Evolutionary conservation across 1,140 invertebrate genomes (phyloP).

Genomic region (Ostrea denselamellosa): DNA sequence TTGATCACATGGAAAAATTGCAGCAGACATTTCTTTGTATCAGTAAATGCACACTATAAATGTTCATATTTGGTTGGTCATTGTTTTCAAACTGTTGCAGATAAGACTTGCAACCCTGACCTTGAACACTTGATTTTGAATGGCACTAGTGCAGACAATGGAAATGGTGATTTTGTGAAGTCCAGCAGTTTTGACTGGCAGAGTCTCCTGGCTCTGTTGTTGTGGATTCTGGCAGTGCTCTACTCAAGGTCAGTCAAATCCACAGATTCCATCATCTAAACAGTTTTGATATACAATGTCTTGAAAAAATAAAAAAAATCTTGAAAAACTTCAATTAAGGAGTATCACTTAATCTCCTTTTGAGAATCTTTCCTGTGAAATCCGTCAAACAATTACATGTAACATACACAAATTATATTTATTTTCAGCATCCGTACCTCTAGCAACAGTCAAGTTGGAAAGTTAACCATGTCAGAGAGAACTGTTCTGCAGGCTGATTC

Average conservation of each 20-base stretch:
- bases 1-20: no score
- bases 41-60: not conserved
- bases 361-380: not conserved
- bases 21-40: not conserved
- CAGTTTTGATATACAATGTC: no score
- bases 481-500: constrained; percentile 74
- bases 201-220: constrained; percentile 91
- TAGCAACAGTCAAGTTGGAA: constrained; percentile 79
- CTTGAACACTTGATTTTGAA: constrained; percentile 74
- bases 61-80: not conserved
- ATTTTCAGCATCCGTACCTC: constrained; percentile 79
- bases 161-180: constrained; percentile 48
- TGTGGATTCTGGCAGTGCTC: constrained; percentile 96
- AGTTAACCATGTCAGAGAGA: constrained; percentile 78
- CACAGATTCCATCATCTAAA: constrained; percentile 82
- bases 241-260: constrained; percentile 86
- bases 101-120: constrained; percentile 87
- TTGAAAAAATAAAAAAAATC: no score
- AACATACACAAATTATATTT: not conserved
- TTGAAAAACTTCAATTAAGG: no score
- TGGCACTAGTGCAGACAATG: constrained; percentile 48
- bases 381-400: no score
- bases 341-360: not conserved
- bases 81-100: constrained; percentile 77
- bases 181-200: constrained; percentile 73